These are phyloP conservation scores for Ctenopoma multispine DNA, from an alignment of 2,797 vertebrate species.

Conservation along the genomic window DNA sequence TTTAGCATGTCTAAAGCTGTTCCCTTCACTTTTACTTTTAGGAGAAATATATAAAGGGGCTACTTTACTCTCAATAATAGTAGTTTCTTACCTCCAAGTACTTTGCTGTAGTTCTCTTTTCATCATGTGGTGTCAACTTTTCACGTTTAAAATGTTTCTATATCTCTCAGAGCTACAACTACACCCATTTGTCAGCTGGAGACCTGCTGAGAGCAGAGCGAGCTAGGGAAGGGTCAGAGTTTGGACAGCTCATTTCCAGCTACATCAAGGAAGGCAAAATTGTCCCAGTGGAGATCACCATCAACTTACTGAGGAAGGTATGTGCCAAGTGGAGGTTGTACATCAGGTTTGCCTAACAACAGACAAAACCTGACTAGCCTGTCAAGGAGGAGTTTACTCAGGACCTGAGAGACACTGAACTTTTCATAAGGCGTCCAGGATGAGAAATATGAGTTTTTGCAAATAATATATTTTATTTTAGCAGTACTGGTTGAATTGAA, in stretches of 20 bases:
- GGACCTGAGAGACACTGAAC: neutral
- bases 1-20: neutral
- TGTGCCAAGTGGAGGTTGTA: constrained; percentile 34
- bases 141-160: neutral
- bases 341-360: neutral
- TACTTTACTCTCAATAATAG: neutral
- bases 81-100: neutral
- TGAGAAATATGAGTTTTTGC: no score
- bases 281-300: constrained; percentile 97
- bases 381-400: neutral
- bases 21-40: neutral
- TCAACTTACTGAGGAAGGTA: constrained; percentile 93
- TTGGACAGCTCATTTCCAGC: constrained; percentile 92
- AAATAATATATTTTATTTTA: no score
- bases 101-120: neutral
- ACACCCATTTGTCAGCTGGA: constrained; percentile 95
- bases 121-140: neutral
- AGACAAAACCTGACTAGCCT: neutral
- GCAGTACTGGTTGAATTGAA: no score
- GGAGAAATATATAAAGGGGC: neutral
- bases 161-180: constrained; percentile 88
- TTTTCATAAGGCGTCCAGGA: neutral
- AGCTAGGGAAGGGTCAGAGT: constrained; percentile 89
- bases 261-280: constrained; percentile 96
- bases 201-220: constrained; percentile 95